Evolutionary conservation across 2,888 invertebrate genomes (phyloP).

Genomic region (Trisateles emortualis): DNA sequence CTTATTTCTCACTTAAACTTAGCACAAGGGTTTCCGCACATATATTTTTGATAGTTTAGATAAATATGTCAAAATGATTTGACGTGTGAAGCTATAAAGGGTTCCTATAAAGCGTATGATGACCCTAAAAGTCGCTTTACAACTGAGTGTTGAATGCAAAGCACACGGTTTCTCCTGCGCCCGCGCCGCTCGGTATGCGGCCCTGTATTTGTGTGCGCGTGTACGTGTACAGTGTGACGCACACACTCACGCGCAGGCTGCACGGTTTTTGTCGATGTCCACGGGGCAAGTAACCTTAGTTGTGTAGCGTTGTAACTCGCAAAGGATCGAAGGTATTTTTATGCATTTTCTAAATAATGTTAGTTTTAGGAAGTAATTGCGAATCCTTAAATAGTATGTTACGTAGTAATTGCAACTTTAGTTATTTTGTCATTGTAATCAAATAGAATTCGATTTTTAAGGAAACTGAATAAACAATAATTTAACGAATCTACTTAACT

Average conservation of each 20-base stretch:
- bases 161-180: conserved; percentile 78
- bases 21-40: conserved; percentile 4
- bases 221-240: conserved; percentile 50
- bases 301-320: conserved; percentile 65
- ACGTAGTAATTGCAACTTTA: too few relatives aligned
- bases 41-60: conserved; percentile 37
- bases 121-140: conserved; percentile 80
- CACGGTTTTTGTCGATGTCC: conserved; percentile 87
- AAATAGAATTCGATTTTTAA: too few relatives aligned
- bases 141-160: conserved; percentile 83
- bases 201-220: conserved; percentile 58
- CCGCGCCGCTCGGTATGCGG: conserved; percentile 80
- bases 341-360: conserved; percentile 32
- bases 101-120: conserved; percentile 79
- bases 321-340: conserved; percentile 36
- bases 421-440: too few relatives aligned
- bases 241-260: conserved; percentile 66
- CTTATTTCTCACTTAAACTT: conserved; percentile 22
- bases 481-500: too few relatives aligned
- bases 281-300: conserved; percentile 82
- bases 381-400: not conserved
- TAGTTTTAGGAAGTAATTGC: conserved; percentile 5
- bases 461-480: too few relatives aligned
- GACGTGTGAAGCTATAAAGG: conserved; percentile 57
- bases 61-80: conserved; percentile 58